Evolutionary conservation across 2,113 vertebrate genomes (phyloP).

Genomic region (Pseudorasbora parva): DNA sequence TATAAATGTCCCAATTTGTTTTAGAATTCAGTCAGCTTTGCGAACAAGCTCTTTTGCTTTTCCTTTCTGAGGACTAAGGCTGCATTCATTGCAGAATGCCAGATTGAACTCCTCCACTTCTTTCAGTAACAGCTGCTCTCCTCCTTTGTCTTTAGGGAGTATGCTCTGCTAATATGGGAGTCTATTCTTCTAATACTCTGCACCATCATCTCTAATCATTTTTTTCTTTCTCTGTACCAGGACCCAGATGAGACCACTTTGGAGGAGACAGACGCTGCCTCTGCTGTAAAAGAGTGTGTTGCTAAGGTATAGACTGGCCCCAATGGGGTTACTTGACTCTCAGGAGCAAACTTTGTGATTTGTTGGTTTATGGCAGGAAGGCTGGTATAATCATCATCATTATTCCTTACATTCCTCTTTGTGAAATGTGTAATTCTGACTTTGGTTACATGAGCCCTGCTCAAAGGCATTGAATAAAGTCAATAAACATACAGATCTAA

Average conservation of each 20-base stretch:
- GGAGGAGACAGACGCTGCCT: not conserved
- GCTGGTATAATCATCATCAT: not conserved
- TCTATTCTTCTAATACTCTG: conserved; percentile 24
- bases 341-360: no score
- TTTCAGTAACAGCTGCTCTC: conserved; percentile 68
- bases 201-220: not conserved
- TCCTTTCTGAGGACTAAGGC: not conserved
- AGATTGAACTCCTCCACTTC: conserved; percentile 30
- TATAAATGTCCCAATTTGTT: not conserved
- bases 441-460: not conserved
- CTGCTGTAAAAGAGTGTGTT: conserved; percentile 7
- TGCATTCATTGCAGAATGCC: not conserved
- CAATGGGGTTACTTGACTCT: not conserved
- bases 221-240: conserved; percentile 30
- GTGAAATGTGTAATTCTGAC: not conserved
- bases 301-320: conserved; percentile 41
- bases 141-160: not conserved
- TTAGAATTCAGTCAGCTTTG: not conserved
- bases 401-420: not conserved
- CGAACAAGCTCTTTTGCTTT: not conserved
- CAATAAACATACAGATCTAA: not conserved
- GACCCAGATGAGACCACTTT: conserved; percentile 33
- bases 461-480: not conserved
- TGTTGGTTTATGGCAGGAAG: not conserved
- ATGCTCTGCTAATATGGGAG: conserved; percentile 3